Base-by-base conservation (phyloP, 2,888 invertebrate species). In the Tetragonisca angustula region DNA sequence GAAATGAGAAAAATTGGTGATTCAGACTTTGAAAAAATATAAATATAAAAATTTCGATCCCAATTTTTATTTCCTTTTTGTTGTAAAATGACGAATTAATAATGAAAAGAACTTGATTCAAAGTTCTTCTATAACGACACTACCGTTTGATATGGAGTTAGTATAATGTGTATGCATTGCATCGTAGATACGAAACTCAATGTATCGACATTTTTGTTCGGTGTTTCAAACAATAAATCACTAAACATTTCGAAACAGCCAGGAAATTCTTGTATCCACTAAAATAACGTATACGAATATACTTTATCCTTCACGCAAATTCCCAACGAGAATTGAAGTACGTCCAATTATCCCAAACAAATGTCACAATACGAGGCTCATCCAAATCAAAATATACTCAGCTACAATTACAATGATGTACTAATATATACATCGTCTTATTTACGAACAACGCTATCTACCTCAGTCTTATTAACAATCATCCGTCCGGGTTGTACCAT, bases 341-440 rank as follows among this genome's bases (percentile, higher is more conserved):
- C 27, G 54, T 74, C 74, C 65, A 74, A 65, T 52, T 74, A 32
- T 17, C 43, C 19, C 21, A 54, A 75, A 65, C 65, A 54, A 56
- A 75, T 67, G 74, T 65, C 74, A 74, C 64, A 62, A 15, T 52
- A 9, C 52, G 32, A 32, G 24, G 9, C 36, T 13, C 49, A 27
- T 65, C 64, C 11, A 11, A 52, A 32, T 15, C 11, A 15, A 52
- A 15, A n/a, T 52, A 21, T 21, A 1, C 27, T 11, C 27, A 32
- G 13, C 27, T 21, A 5, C 19, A 17, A 71, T 43, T 59, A 13
- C 9, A 19, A 49, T 49, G 24, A 24, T 13, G 59, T 5, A 24
- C 43, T 2, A 43, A 43, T 11, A 43, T 9, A 59, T 43, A 62
- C n/a, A 50, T 50, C 17, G 50, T 27, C 21, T 27, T 32, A 43